Evolutionary conservation across 1,140 invertebrate genomes (phyloP), one percentile per base, ranked within the genome.

Genomic region (Plectrocnemia conspersa): DNA sequence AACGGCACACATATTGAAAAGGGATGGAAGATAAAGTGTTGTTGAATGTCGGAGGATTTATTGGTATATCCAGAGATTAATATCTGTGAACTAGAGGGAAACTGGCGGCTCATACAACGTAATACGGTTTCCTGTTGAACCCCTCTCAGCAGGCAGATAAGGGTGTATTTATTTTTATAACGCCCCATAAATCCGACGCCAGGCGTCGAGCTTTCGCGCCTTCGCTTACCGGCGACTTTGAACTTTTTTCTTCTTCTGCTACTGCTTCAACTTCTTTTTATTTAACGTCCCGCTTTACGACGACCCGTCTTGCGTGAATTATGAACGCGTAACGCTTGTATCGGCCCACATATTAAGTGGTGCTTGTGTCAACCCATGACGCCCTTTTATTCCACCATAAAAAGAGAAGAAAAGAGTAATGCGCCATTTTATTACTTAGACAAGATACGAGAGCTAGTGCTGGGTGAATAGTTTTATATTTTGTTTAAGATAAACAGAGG

Each of bases 141-240:
- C 10, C 24, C 19, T 27, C 16, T 40, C 36, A 9, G 16, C 36
- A n/a, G n/a, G n/a, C 19, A 38, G 47, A 50, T 50, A 50, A 50
- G 47, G 47, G 38, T 50, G 38, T 50, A 50, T 50, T 50, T 50
- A 50, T 50, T 50, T 50, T 50, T 50, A 50, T 50, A 50, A 50
- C 47, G 32, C 47, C 47, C 47, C 47, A 50, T 50, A 50, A 50
- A 50, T 50, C 47, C 45, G 13, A n/a, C n/a, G n/a, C n/a, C n/a
- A n/a, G 45, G 42, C 36, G 9, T 13, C 5, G 21, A 38, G 23
- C n/a, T n/a, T n/a, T n/a, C n/a, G 47, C 18, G 9, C 13, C 19
- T 33, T 19, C 46, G 21, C 29, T 13, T 21, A 23, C 18, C 18
- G 29, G 15, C 22, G 47, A 50, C 47, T 50, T 50, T 50, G 47